phyloP scores from a whole-genome alignment of 2,113 vertebrate species.

The Ramphastos sulfuratus region DNA sequence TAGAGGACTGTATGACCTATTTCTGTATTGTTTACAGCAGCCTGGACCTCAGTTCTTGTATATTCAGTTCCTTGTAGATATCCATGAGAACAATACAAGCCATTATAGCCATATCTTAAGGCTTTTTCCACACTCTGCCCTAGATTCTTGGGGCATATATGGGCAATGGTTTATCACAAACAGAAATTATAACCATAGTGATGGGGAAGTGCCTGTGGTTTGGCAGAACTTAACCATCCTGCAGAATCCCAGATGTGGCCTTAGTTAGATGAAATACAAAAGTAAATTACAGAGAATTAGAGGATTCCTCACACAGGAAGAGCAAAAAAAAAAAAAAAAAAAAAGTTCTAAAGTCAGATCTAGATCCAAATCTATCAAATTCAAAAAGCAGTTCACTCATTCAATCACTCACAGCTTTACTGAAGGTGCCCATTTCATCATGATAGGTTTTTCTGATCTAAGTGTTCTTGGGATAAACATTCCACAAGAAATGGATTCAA shows the following conservation, averaged over 20 bases:
- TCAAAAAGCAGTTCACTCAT: background rate
- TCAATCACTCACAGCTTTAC: too few species aligned
- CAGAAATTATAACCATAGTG: background rate
- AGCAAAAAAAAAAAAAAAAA: background rate
- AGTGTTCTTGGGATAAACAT: too few species aligned
- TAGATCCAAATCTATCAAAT: background rate
- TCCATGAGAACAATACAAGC: background rate
- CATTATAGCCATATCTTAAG: background rate
- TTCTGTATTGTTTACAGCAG: background rate
- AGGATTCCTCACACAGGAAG: background rate
- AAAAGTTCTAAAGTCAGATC: background rate
- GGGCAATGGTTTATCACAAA: background rate
- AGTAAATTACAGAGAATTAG: background rate
- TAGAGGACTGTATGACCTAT: background rate
- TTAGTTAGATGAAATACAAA: background rate
- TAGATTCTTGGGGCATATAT: background rate
- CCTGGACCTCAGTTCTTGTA: rapidly evolving
- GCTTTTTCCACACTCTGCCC: background rate
- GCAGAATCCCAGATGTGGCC: background rate
- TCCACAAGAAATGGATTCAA: too few species aligned
- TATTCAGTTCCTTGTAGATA: background rate
- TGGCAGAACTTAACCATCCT: background rate
- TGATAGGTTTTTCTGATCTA: too few species aligned
- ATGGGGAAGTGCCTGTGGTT: background rate
- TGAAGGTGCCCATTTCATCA: too few species aligned